These are phyloP conservation scores for Rhombomys opimus DNA, from an alignment of 2,113 vertebrate genomes.

Conservation along the genomic window DNA sequence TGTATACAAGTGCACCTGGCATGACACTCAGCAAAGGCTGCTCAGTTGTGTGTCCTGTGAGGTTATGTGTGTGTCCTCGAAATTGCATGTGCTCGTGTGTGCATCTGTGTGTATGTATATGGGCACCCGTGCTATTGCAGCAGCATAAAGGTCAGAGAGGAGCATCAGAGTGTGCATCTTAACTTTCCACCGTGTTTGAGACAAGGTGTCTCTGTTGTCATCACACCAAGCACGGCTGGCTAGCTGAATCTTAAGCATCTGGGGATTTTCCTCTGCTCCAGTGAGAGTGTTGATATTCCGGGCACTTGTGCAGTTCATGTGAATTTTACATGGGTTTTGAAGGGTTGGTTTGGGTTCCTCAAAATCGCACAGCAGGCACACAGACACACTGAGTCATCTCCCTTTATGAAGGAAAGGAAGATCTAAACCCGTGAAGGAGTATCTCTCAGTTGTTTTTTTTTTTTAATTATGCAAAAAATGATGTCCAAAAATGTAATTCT, in stretches of 20 bases:
- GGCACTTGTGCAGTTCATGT: background rate
- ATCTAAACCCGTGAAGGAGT: background rate
- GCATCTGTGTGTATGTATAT: background rate
- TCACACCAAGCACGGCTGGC: background rate
- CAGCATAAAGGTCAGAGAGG: background rate
- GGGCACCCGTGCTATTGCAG: background rate
- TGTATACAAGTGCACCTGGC: too few relatives aligned
- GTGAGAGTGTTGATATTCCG: background rate
- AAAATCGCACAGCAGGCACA: background rate
- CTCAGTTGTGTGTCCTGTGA: too few relatives aligned
- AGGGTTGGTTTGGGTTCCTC: too few relatives aligned
- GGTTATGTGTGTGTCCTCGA: background rate
- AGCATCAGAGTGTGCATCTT: too few relatives aligned
- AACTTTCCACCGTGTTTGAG: background rate
- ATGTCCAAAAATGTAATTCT: slow-evolving; percentile 68
- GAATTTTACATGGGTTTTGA: background rate
- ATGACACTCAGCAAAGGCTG: background rate
- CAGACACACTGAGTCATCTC: background rate
- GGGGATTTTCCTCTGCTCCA: too few relatives aligned
- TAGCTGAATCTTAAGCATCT: too few relatives aligned
- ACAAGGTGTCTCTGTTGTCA: background rate
- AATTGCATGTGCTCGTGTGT: background rate
- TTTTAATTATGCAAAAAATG: slow-evolving; percentile 52
- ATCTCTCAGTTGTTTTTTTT: background rate
- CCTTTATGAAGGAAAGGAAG: background rate